Conservation (phyloP, 2,888 invertebrate genomes). For the Drosophila peninsularis region DNA sequence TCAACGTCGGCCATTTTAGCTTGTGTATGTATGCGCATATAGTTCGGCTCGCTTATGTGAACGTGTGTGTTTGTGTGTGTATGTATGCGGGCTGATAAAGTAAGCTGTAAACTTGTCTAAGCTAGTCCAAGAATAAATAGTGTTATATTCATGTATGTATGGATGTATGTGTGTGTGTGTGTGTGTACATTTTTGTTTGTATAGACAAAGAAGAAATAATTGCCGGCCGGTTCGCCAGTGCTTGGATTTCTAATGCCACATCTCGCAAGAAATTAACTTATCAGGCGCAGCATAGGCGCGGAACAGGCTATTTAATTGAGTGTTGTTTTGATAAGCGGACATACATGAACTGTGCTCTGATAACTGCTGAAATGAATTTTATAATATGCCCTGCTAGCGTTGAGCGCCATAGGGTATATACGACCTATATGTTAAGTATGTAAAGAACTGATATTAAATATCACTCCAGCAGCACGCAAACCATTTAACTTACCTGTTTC, state of each 20-base stretch:
- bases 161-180: conserved; percentile 8
- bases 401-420: neutral
- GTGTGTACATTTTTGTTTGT: conserved; percentile 6
- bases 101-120: conserved; percentile 46
- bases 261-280: conserved; percentile 34
- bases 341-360: conserved; percentile 28
- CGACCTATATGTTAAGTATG: neutral
- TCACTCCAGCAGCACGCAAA: no score
- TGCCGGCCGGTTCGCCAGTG: conserved; percentile 20
- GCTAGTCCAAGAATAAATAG: conserved; percentile 17
- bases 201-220: conserved; percentile 12
- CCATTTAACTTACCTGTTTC: no score
- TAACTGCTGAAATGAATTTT: conserved; percentile 35
- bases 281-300: conserved; percentile 44
- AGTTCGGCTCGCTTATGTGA: no score
- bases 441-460: neutral
- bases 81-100: conserved; percentile 33
- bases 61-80: neutral
- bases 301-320: conserved; percentile 59
- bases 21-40: conserved; percentile 20
- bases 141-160: conserved; percentile 3
- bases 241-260: conserved; percentile 5
- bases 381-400: neutral
- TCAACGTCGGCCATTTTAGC: conserved; percentile 71
- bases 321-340: conserved; percentile 42